Percentiles rank a stretch among this genome's conserved stretches.
These are phyloP conservation scores for Ectemnius cavifrons DNA, from an alignment of 2,888 invertebrate species.

Conservation along the genomic window DNA sequence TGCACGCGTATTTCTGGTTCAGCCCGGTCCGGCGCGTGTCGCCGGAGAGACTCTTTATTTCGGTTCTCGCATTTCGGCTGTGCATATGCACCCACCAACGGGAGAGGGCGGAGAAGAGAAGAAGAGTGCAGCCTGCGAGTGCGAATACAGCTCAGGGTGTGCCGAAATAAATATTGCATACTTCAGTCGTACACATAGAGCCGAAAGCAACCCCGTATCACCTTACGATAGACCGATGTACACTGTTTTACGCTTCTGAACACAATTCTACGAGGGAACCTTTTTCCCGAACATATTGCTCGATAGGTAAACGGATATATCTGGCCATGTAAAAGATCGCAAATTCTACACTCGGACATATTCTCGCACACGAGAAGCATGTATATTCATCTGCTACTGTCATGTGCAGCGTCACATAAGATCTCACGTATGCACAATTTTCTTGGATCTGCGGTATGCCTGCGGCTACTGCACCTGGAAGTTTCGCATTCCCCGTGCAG, in stretches of 20 bases:
- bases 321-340: no score
- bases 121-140: no score
- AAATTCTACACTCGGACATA: neutral
- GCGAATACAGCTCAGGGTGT: conserved; percentile 43
- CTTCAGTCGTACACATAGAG: conserved; percentile 47
- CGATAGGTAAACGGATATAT: neutral
- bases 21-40: conserved; percentile 57
- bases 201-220: conserved; percentile 55
- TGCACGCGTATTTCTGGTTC: conserved; percentile 65
- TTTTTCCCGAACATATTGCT: neutral
- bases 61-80: conserved; percentile 64
- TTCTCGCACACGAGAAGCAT: conserved; percentile 8
- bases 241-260: neutral
- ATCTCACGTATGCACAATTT: conserved; percentile 37
- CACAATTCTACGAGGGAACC: neutral
- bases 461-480: neutral
- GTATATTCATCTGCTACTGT: conserved; percentile 16
- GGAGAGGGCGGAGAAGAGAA: conserved; percentile 16
- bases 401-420: conserved; percentile 19
- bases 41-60: conserved; percentile 63
- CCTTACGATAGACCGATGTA: conserved; percentile 55
- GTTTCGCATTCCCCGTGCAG: conserved; percentile 9
- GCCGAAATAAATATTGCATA: conserved; percentile 62
- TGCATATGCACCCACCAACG: conserved; percentile 20
- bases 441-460: conserved; percentile 15